Conservation (phyloP, 2,797 vertebrate species). For the Anguilla anguilla region DNA sequence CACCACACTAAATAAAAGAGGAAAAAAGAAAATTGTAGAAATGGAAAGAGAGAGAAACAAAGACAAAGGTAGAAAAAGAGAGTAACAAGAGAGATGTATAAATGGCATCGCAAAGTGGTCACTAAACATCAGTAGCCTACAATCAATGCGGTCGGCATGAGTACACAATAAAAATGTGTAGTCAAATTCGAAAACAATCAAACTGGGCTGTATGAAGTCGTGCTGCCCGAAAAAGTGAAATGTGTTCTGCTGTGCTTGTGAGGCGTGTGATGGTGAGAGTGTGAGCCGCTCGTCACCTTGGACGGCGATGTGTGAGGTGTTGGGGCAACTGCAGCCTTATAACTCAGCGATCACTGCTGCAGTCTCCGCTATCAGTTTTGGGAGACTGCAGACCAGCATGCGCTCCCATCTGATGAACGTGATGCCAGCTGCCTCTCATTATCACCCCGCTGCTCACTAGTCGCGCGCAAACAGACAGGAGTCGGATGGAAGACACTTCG, state of each 20-base stretch:
- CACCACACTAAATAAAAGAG: conserved; percentile 20
- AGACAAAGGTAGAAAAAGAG: conserved; percentile 11
- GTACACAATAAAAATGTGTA: background rate
- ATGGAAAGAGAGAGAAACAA: conserved; percentile 1
- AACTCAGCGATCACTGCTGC: background rate
- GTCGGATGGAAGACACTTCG: no score
- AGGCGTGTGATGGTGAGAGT: background rate
- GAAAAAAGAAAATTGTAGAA: conserved; percentile 5
- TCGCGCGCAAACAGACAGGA: no score
- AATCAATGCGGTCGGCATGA: background rate
- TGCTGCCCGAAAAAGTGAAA: no score
- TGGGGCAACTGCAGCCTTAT: background rate
- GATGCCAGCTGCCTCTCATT: no score
- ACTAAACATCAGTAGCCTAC: background rate
- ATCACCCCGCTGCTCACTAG: no score
- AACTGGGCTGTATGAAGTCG: background rate
- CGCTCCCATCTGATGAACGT: no score
- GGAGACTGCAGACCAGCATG: no score
- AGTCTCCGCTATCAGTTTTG: no score
- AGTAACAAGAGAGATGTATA: conserved; percentile 46
- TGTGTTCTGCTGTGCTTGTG: background rate
- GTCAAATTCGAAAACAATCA: background rate
- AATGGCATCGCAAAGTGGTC: background rate
- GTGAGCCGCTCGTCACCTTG: background rate
- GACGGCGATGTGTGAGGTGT: background rate